These are phyloP conservation scores for Gymnothorax reevesii DNA, from an alignment of 2,797 vertebrate genomes.

Conservation along the genomic window DNA sequence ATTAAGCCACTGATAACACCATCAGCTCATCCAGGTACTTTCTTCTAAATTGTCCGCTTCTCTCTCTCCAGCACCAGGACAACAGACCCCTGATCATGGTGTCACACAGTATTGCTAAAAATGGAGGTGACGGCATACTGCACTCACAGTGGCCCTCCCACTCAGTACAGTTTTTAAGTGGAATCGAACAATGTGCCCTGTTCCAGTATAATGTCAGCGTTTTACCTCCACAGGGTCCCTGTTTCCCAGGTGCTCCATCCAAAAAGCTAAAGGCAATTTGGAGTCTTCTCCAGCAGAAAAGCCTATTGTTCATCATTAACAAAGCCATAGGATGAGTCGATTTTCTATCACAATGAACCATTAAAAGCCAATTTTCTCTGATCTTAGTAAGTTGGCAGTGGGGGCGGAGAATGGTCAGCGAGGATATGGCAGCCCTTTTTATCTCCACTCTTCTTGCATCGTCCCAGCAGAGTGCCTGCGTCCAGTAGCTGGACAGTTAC, in stretches of 20 bases:
- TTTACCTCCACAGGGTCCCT: neutral
- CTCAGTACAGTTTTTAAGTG: neutral
- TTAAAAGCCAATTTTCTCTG: conserved; percentile 37
- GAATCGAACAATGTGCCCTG: neutral
- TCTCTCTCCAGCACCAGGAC: too few species aligned
- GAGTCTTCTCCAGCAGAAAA: conserved; percentile 13
- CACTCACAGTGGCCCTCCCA: neutral
- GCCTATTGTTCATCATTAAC: conserved; percentile 33
- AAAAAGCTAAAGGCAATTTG: neutral
- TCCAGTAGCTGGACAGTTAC: neutral
- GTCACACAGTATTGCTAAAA: neutral
- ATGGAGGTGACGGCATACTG: neutral
- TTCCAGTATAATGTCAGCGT: neutral
- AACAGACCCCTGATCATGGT: neutral
- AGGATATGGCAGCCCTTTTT: neutral
- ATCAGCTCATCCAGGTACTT: too few species aligned
- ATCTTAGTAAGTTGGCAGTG: conserved; percentile 16
- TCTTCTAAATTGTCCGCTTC: too few species aligned
- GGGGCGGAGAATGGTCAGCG: neutral
- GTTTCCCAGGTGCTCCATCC: neutral
- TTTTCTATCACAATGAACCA: conserved; percentile 33
- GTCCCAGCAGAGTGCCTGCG: neutral
- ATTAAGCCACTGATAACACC: too few species aligned
- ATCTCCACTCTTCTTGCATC: neutral
- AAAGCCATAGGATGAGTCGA: conserved; percentile 32